These are phyloP conservation scores for Eilema sororculum DNA, from an alignment of 2,888 invertebrate genomes.

Conservation along the genomic window DNA sequence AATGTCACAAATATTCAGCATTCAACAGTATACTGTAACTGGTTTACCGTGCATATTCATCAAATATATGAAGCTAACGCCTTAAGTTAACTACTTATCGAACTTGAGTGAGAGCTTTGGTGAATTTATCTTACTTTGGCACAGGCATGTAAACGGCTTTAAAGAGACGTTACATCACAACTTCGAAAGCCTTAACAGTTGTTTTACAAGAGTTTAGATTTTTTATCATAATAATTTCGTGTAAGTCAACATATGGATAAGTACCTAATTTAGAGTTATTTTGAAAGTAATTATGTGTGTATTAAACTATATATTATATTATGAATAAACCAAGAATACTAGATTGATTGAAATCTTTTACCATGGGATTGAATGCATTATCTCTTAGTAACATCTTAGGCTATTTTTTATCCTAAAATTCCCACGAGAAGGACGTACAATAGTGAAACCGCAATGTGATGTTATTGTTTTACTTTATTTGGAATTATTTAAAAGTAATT, in stretches of 20 bases:
- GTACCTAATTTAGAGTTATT: not conserved
- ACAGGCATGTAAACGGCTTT: slow-evolving; percentile 53
- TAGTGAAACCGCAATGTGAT: no score
- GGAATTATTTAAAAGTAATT: no score
- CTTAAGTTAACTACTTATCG: slow-evolving; percentile 59
- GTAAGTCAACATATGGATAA: not conserved
- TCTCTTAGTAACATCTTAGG: no score
- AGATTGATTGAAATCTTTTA: no score
- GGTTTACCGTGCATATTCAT: slow-evolving; percentile 54
- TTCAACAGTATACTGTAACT: slow-evolving; percentile 40
- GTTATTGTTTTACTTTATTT: no score
- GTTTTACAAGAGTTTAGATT: slow-evolving; percentile 19
- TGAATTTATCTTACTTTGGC: slow-evolving; percentile 59
- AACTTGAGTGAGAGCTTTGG: slow-evolving; percentile 55
- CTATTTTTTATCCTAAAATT: no score
- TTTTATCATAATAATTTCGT: slow-evolving; percentile 17
- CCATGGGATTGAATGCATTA: no score
- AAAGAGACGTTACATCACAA: slow-evolving; percentile 44
- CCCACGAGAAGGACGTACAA: no score
- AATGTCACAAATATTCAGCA: slow-evolving; percentile 39
- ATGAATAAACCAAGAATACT: no score
- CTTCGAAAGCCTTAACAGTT: slow-evolving; percentile 39
- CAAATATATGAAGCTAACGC: slow-evolving; percentile 56
- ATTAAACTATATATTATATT: no score
- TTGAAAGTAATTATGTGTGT: not conserved